These are phyloP conservation scores for Hydrolagus affinis DNA, from an alignment of 2,113 vertebrate genomes.

Conservation along the genomic window DNA sequence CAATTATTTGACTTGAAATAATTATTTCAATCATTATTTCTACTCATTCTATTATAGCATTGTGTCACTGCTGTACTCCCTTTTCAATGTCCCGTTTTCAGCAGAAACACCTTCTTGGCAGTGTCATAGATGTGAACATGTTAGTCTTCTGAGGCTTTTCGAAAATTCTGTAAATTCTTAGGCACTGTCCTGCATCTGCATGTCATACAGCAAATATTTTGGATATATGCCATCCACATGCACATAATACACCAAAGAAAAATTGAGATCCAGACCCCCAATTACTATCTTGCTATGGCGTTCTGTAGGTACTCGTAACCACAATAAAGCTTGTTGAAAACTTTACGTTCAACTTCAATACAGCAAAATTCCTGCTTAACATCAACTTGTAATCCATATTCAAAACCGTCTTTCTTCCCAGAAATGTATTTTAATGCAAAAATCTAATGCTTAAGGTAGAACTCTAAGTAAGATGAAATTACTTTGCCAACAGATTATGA, in stretches of 20 bases:
- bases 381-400: not conserved
- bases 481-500: not conserved
- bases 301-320: conserved; percentile 8
- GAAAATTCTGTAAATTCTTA: conserved; percentile 15
- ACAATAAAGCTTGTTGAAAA: not conserved
- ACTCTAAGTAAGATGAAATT: not conserved
- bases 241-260: conserved; percentile 15
- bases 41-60: not conserved
- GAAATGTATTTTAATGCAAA: not conserved
- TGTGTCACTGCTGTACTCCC: no score
- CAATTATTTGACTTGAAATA: not conserved
- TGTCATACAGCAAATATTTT: conserved; percentile 26
- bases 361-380: not conserved
- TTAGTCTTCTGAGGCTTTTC: not conserved
- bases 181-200: not conserved
- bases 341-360: conserved; percentile 11
- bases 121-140: not conserved
- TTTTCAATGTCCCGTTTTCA: no score
- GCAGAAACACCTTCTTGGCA: conserved; percentile 1
- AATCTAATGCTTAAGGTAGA: not conserved
- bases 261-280: not conserved
- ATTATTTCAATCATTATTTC: not conserved
- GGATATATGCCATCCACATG: conserved; percentile 21
- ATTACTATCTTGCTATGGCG: conserved; percentile 22
- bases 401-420: conserved; percentile 14